A percentile compares a stretch with the other conserved stretches of the same genome.
Evolutionary conservation across 53 echinoderm and acorn worm genomes (phyloP).

Genomic region (Mesocentrotus franciscanus): DNA sequence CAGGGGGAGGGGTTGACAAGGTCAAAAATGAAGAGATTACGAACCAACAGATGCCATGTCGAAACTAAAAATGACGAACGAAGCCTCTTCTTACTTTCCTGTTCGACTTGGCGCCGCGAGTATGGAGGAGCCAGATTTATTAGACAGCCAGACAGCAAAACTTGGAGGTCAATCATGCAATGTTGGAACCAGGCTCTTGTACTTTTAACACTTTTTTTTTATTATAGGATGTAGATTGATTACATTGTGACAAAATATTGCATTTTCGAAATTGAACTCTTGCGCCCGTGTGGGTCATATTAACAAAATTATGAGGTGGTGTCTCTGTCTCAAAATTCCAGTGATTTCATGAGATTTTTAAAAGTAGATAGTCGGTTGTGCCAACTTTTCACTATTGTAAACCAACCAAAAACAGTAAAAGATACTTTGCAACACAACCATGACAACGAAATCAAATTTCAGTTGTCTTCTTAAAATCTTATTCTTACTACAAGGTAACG

Average conservation of each 20-base stretch:
- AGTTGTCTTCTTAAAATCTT: no score
- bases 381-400: background rate
- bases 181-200: constrained; percentile 28
- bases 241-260: constrained; percentile 20
- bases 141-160: background rate
- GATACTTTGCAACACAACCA: no score
- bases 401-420: no score
- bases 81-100: background rate
- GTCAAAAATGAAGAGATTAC: background rate
- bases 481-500: no score
- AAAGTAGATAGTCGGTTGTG: background rate
- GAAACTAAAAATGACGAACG: background rate
- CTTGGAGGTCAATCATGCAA: background rate
- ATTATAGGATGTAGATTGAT: background rate
- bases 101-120: background rate
- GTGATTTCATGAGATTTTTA: background rate
- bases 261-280: constrained; percentile 9
- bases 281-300: background rate
- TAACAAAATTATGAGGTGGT: background rate
- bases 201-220: constrained; percentile 39
- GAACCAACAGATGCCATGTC: background rate
- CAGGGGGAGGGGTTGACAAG: background rate
- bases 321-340: background rate
- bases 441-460: no score
- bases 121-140: constrained; percentile 37